These are phyloP conservation scores for Orbicella faveolata DNA, from an alignment of 64 coral and sea anemone species.

Conservation along the genomic window DNA sequence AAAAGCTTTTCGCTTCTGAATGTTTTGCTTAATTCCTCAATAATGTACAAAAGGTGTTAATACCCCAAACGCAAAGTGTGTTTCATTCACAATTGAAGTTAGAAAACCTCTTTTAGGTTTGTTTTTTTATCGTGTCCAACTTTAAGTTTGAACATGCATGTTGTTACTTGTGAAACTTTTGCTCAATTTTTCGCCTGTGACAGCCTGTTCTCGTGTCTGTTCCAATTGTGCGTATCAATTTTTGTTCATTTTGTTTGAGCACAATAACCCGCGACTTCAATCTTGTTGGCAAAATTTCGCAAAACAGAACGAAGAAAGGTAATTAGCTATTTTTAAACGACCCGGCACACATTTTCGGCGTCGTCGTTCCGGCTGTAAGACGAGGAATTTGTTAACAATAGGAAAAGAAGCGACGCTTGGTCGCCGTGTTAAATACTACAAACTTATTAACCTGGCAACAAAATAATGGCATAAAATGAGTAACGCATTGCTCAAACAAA, in stretches of 20 bases:
- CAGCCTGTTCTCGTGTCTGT: background rate
- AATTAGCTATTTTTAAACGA: background rate
- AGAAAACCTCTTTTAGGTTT: background rate
- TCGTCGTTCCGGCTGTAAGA: background rate
- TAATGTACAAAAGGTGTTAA: background rate
- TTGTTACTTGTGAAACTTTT: background rate
- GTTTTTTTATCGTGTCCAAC: background rate
- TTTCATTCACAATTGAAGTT: background rate
- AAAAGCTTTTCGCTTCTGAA: background rate
- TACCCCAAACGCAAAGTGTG: background rate
- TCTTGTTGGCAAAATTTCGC: background rate
- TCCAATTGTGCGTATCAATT: background rate
- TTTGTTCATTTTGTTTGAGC: slow-evolving; percentile 9
- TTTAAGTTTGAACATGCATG: background rate
- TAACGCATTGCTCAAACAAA: background rate
- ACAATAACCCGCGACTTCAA: background rate
- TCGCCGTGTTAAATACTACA: background rate
- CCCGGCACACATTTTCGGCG: background rate
- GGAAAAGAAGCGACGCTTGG: background rate
- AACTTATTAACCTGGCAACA: slow-evolving; percentile 1
- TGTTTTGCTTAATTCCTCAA: background rate
- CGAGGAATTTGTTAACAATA: slow-evolving; percentile 3
- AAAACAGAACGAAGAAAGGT: background rate
- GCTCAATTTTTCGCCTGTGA: background rate
- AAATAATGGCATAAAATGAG: background rate